phyloP scores from a whole-genome alignment of 2,113 vertebrate species.

The Rhinoderma darwinii region DNA sequence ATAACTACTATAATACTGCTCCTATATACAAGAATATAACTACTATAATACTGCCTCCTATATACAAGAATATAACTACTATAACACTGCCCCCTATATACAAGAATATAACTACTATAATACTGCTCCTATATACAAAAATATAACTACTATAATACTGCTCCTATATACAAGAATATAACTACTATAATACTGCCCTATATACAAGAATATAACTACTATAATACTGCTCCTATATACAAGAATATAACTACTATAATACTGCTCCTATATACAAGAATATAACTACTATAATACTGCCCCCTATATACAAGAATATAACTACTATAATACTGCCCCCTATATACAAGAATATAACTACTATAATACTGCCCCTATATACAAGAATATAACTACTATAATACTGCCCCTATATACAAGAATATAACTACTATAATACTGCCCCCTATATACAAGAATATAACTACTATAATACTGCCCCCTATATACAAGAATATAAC shows the following conservation, averaged over 20 bases:
- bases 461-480: too few species aligned
- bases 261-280: too few species aligned
- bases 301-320: too few species aligned
- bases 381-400: slow-evolving; percentile 5
- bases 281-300: too few species aligned
- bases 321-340: too few species aligned
- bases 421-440: too few species aligned
- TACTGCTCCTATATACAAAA: neutral
- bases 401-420: too few species aligned
- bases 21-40: neutral
- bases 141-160: slow-evolving; percentile 18
- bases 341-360: slow-evolving; percentile 10
- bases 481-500: slow-evolving; percentile 1
- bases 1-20: neutral
- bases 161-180: slow-evolving; percentile 14
- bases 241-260: too few species aligned
- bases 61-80: slow-evolving; percentile 16
- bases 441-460: too few species aligned
- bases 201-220: too few species aligned
- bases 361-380: neutral
- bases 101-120: slow-evolving; percentile 16
- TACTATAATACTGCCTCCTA: slow-evolving; percentile 7
- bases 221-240: too few species aligned
- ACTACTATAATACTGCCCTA: slow-evolving; percentile 25
- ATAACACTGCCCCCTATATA: slow-evolving; percentile 9